Evolutionary conservation across 2,888 invertebrate species (phyloP), one percentile per base, ranked within the genome.

Genomic region (Mythimna loreyi): DNA sequence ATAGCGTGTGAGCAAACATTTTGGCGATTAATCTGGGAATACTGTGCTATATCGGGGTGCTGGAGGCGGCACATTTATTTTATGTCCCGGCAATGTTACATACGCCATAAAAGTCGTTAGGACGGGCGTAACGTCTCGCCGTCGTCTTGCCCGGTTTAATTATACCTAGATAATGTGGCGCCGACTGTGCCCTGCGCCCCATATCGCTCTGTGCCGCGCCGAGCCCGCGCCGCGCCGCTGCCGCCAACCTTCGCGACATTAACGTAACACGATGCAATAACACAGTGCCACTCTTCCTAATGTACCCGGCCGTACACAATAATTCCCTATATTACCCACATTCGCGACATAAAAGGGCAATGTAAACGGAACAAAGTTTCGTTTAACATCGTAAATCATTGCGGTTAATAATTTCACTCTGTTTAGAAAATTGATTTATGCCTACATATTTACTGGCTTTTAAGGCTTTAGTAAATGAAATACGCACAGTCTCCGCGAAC

Each of bases 51-150:
- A 92, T 92, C 91, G 92, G 72, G 79, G 90, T 88, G 91, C 91
- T 93, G 88, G 92, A 92, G 92, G 93, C 93, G 92, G 93, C 95
- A 95, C 95, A 95, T 95, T 95, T 94, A 94, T 95, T 95, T 95
- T 94, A 95, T 94, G 95, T 93, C 90, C 93, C 93, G 92, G 94
- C 94, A 95, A 95, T 95, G 96, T 95, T 93, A 95, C 95, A 95
- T 95, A 94, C 94, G 94, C 95, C 92, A 95, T 95, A 95, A 96
- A 96, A 95, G 95, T 93, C 95, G 96, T 95, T 95, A 95, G 93
- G 94, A 92, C 93, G 92, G 89, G 93, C 94, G 92, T 94, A 92
- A 94, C 94, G 95, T 95, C 95, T 94, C 94, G 94, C 92, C 95
- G 91, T 89, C 94, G 92, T 94, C 95, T 94, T 94, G 93, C 91